Base-by-base conservation (phyloP, 2,888 invertebrate species). In the Agriopis leucophaearia region DNA sequence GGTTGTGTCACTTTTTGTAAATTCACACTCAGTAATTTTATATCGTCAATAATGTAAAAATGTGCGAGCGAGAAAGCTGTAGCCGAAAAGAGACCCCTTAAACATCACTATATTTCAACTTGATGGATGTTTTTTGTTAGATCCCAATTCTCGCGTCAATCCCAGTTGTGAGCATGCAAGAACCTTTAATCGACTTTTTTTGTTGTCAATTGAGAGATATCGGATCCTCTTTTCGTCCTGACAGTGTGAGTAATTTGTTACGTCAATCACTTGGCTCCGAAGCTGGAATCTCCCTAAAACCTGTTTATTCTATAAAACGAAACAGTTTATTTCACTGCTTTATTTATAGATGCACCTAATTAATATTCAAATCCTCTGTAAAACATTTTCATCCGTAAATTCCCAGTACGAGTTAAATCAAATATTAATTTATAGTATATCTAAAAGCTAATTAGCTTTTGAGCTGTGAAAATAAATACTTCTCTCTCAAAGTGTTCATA, bases 211-310 rank as follows among this genome's bases (percentile, higher is more conserved):
- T 84, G 79, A 78, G 76, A 78, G 78, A 78, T 78, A 74, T 75
- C 12, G 16, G 57, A 48, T 75, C 79, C 76, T 71, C 72, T 81
- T 72, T 73, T 74, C 72, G 65, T 66, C 64, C 74, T 69, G 74
- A 83, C 85, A 84, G 81, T 81, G 81, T 76, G 78, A 81, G 79
- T 81, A 82, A 85, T 86, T 85, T 84, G 82, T 78, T 55, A 78
- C 80, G 81, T 84, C 82, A 83, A 84, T 84, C 85, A 83, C 73
- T 74, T 65, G 64, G 71, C 74, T 68, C 42, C n/a, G 42, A 42
- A 50, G 61, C 56, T 71, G 69, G 45, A 60, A 71, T 58, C 47
- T 52, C 56, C 47, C 50, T 47, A 10, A 50, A 59, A 50, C 63
- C 50, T 51, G 63, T 63, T 57, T 36, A 62, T 44, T 45, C 48